phyloP scores from a whole-genome alignment of 2,888 invertebrate species.

The Diogma glabrata region DNA sequence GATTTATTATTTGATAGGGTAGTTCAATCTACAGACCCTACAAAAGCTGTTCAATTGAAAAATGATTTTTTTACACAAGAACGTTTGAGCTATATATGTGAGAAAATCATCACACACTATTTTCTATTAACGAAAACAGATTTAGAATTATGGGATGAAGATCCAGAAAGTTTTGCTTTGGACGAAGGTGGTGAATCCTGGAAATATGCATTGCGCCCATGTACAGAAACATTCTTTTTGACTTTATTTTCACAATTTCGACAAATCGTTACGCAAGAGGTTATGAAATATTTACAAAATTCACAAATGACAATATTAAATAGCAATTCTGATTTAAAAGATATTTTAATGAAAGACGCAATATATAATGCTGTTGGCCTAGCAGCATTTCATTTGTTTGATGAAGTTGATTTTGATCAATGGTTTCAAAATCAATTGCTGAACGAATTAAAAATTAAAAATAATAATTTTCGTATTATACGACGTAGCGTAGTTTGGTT shows the following conservation, averaged over 20 bases:
- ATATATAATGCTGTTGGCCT: conserved; percentile 87
- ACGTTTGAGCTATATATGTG: conserved; percentile 69
- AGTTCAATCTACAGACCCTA: conserved; percentile 28
- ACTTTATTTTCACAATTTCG: conserved; percentile 73
- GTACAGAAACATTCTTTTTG: conserved; percentile 76
- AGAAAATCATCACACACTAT: conserved; percentile 76
- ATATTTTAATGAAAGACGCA: conserved; percentile 81
- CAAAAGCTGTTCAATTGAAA: conserved; percentile 47
- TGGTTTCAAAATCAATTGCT: conserved; percentile 79
- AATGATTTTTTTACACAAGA: conserved; percentile 63
- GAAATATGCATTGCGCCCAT: conserved; percentile 85
- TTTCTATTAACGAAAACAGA: conserved; percentile 76
- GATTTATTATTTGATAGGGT: conserved; percentile 17
- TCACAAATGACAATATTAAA: conserved; percentile 55
- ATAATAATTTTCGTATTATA: conserved; percentile 72
- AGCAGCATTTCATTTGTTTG: conserved; percentile 80
- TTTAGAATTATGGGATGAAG: conserved; percentile 75
- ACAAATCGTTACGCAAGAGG: conserved; percentile 55
- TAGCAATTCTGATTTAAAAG: conserved; percentile 58
- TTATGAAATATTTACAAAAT: conserved; percentile 60
- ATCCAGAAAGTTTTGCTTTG: conserved; percentile 82
- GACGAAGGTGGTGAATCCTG: conserved; percentile 88
- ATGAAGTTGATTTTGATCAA: conserved; percentile 84
- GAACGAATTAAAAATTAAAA: conserved; percentile 69
- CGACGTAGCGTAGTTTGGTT: conserved; percentile 75